phyloP scores from a whole-genome alignment of 2,797 vertebrate genomes.

The Chloroceryle amazona region DNA sequence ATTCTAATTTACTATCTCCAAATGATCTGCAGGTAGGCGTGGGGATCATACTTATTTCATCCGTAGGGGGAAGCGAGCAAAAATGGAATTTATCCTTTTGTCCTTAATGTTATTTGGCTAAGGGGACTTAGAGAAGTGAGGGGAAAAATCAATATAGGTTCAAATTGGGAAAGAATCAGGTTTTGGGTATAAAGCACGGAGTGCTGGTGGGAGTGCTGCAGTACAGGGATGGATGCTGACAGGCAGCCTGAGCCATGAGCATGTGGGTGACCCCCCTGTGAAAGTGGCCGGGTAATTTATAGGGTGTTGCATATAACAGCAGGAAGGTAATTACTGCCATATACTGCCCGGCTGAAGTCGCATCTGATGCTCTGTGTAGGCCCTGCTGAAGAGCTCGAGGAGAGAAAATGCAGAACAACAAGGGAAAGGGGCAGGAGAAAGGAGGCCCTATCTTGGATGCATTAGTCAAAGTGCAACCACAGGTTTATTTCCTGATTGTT shows the following conservation, averaged over 20 bases:
- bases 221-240: not conserved
- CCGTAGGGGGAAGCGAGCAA: not conserved
- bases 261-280: not conserved
- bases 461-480: accelerated
- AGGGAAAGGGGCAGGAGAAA: not conserved
- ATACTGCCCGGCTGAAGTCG: not conserved
- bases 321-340: not conserved
- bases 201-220: not conserved
- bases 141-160: not conserved
- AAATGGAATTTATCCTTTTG: not conserved
- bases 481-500: not conserved
- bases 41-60: not conserved
- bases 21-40: not conserved
- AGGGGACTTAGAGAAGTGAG: not conserved
- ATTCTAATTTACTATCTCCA: not conserved
- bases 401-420: not conserved
- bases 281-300: not conserved
- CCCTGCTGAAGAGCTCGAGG: accelerated
- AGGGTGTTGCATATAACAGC: not conserved
- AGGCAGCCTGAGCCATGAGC: not conserved
- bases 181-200: not conserved
- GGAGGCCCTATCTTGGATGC: not conserved
- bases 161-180: not conserved
- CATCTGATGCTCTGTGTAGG: not conserved
- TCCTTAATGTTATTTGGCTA: not conserved